Conservation (phyloP, 2,888 invertebrate genomes). For the Brachyptera risi region DNA sequence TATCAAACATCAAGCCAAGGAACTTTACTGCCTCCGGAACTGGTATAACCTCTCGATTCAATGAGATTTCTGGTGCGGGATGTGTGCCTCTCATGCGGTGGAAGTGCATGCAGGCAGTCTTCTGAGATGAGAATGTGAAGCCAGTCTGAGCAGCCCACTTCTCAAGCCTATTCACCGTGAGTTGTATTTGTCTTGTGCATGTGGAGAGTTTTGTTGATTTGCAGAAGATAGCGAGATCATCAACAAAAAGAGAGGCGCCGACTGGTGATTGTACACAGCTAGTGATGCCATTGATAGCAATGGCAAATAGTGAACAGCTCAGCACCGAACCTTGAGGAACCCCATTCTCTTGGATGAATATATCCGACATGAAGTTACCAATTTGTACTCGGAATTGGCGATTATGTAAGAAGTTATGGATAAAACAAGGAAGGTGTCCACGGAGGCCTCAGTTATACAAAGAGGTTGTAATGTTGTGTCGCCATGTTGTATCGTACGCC, state of each 20-base stretch:
- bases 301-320: slow-evolving; percentile 20
- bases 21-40: not conserved
- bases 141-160: slow-evolving; percentile 11
- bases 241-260: slow-evolving; percentile 19
- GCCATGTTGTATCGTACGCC: slow-evolving; percentile 33
- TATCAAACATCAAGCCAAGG: not conserved
- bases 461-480: slow-evolving; percentile 25
- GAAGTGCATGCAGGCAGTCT: slow-evolving; percentile 21
- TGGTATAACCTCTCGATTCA: slow-evolving; percentile 8
- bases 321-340: slow-evolving; percentile 27
- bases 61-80: slow-evolving; percentile 3
- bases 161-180: slow-evolving; percentile 11
- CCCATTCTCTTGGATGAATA: slow-evolving; percentile 12
- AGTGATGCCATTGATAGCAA: slow-evolving; percentile 23
- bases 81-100: not conserved
- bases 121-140: slow-evolving; percentile 17
- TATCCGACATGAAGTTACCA: slow-evolving; percentile 13
- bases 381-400: slow-evolving; percentile 17
- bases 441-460: slow-evolving; percentile 27
- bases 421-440: slow-evolving; percentile 30
- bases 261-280: slow-evolving; percentile 15
- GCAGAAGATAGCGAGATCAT: slow-evolving; percentile 21
- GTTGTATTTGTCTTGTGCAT: not conserved
- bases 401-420: slow-evolving; percentile 20
- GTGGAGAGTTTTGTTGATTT: not conserved